Conservation (phyloP, 2,113 vertebrate species). For the Melanerpes aurifrons region DNA sequence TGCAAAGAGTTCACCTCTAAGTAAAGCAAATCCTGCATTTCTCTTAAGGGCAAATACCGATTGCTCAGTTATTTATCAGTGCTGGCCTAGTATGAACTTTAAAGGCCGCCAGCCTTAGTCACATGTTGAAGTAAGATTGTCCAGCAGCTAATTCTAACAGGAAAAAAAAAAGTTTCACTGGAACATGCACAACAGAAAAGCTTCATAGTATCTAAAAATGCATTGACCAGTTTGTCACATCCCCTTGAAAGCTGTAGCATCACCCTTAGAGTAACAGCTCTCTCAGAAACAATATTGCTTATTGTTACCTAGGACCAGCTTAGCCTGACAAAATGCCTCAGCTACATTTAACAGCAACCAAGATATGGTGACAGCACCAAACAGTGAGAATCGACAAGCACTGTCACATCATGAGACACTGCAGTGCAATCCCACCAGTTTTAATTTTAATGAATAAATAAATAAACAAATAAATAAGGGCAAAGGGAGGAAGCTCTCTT, state of each 20-base stretch:
- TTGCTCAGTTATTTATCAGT: constrained; percentile 36
- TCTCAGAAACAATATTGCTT: background rate
- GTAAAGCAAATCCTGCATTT: background rate
- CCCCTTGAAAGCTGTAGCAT: background rate
- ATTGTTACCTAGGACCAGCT: constrained; percentile 31
- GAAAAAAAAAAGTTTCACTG: background rate
- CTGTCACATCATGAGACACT: rapidly evolving
- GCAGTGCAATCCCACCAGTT: background rate
- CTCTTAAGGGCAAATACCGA: background rate
- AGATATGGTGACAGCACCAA: background rate
- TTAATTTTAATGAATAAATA: background rate
- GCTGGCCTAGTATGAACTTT: constrained; percentile 11
- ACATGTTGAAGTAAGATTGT: background rate
- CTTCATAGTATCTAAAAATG: background rate
- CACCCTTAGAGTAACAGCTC: background rate
- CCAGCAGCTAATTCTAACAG: background rate
- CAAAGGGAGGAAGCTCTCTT: background rate
- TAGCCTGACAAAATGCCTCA: background rate
- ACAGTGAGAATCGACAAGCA: background rate
- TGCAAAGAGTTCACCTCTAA: background rate
- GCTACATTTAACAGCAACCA: background rate
- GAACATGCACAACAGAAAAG: background rate
- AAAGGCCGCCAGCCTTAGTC: constrained; percentile 21
- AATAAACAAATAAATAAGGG: no score
- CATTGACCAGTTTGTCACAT: background rate